Evolutionary conservation across 2,113 vertebrate genomes (phyloP).

Genomic region (Grammomys dolichurus): DNA sequence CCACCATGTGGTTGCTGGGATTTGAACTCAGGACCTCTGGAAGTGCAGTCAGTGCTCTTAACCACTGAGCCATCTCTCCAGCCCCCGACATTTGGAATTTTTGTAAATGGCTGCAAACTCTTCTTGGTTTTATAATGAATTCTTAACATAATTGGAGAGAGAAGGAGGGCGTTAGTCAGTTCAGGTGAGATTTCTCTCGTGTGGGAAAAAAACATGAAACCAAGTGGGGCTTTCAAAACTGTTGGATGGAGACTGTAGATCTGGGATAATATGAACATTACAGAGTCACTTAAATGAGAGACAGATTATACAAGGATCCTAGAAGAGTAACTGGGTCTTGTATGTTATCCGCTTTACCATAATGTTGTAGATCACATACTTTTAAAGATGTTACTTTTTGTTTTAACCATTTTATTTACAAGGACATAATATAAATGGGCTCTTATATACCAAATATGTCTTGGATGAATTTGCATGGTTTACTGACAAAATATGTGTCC

Average conservation of each 20-base stretch:
- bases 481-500: not conserved
- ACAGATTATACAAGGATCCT: not conserved
- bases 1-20: no score
- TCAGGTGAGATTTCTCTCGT: constrained; percentile 29
- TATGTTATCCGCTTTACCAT: not conserved
- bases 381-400: not conserved
- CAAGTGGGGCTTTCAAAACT: constrained; percentile 23
- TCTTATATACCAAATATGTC: not conserved
- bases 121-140: constrained; percentile 19
- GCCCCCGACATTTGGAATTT: constrained; percentile 22
- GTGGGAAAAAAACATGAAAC: not conserved
- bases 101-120: not conserved
- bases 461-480: not conserved
- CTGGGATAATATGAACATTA: not conserved
- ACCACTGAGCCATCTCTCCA: no score
- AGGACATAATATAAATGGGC: not conserved
- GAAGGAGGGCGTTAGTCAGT: not conserved
- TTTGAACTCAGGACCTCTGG: no score
- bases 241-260: not conserved
- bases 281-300: not conserved
- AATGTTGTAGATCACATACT: not conserved
- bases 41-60: no score
- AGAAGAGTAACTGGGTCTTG: not conserved
- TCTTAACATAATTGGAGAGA: constrained; percentile 3
- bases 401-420: not conserved